Evolutionary conservation across 2,797 vertebrate species (phyloP).

Genomic region (Potorous gilbertii): DNA sequence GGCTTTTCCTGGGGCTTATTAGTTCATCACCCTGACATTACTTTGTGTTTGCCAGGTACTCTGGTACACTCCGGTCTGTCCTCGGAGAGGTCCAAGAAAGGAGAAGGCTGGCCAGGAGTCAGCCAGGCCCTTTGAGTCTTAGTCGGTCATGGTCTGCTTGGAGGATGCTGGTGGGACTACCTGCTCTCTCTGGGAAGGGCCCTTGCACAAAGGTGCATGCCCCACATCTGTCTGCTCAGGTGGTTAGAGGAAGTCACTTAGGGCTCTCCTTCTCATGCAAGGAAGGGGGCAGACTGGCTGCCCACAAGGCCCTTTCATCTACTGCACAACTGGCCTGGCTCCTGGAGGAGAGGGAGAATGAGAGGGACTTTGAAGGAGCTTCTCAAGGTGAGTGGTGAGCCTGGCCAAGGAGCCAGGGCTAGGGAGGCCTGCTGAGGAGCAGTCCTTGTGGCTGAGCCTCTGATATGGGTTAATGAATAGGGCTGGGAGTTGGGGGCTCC

Average conservation of each 20-base stretch:
- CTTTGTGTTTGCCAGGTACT: not conserved
- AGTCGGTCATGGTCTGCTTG: not conserved
- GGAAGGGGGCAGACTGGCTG: no score
- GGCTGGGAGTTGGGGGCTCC: not conserved
- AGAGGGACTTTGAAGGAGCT: not conserved
- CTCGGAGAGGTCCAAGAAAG: not conserved
- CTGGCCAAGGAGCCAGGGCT: not conserved
- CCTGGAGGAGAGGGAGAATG: not conserved
- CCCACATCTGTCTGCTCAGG: not conserved
- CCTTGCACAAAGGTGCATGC: not conserved
- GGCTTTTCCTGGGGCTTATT: not conserved
- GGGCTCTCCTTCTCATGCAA: not conserved
- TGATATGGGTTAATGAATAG: not conserved
- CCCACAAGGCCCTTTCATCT: no score
- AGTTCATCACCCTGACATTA: not conserved
- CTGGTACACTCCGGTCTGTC: not conserved
- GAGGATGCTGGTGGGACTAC: no score
- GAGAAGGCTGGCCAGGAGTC: no score
- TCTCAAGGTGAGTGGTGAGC: not conserved
- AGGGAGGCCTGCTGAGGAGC: not conserved
- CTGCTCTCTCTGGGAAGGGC: not conserved
- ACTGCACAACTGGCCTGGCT: not conserved
- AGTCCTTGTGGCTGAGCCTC: not conserved
- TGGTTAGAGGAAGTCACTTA: not conserved
- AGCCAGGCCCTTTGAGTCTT: not conserved